Conservation (phyloP, 2,888 invertebrate species). For the Nomada ruficornis region DNA sequence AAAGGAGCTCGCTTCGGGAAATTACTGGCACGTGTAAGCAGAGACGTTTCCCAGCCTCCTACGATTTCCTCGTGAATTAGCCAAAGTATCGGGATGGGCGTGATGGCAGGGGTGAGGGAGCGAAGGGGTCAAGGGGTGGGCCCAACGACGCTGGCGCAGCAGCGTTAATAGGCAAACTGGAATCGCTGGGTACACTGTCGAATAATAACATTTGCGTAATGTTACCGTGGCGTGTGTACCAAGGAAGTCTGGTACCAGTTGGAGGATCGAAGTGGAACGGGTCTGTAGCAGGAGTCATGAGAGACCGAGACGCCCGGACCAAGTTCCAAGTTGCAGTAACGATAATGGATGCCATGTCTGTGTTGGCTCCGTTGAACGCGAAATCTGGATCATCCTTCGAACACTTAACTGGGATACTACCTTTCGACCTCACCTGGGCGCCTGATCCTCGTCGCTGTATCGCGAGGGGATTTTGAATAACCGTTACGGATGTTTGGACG, state of each 20-base stretch:
- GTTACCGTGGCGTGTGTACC: slow-evolving; percentile 16
- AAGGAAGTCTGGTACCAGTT: not conserved
- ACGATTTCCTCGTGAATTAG: slow-evolving; percentile 24
- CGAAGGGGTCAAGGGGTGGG: not conserved
- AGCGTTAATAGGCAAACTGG: slow-evolving; percentile 16
- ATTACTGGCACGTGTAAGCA: slow-evolving; percentile 18
- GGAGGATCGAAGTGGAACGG: not conserved
- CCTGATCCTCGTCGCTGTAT: not conserved
- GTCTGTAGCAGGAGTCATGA: slow-evolving; percentile 10
- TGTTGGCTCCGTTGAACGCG: slow-evolving; percentile 3
- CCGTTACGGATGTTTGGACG: too few relatives aligned
- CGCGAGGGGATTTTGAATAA: too few relatives aligned
- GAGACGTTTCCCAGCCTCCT: not conserved
- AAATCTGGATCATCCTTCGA: slow-evolving; percentile 51
- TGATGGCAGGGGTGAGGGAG: too few relatives aligned
- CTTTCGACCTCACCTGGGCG: not conserved
- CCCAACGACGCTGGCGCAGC: not conserved
- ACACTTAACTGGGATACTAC: slow-evolving; percentile 13
- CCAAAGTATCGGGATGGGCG: not conserved
- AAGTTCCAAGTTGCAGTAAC: slow-evolving; percentile 46
- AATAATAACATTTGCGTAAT: slow-evolving; percentile 59
- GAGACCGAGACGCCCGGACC: slow-evolving; percentile 41
- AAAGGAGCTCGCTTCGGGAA: slow-evolving; percentile 2
- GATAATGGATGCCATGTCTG: slow-evolving; percentile 43
- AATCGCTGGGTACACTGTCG: slow-evolving; percentile 12